Base-by-base conservation (phyloP, 2,888 invertebrate species). In the Cryptus viduatorius region DNA sequence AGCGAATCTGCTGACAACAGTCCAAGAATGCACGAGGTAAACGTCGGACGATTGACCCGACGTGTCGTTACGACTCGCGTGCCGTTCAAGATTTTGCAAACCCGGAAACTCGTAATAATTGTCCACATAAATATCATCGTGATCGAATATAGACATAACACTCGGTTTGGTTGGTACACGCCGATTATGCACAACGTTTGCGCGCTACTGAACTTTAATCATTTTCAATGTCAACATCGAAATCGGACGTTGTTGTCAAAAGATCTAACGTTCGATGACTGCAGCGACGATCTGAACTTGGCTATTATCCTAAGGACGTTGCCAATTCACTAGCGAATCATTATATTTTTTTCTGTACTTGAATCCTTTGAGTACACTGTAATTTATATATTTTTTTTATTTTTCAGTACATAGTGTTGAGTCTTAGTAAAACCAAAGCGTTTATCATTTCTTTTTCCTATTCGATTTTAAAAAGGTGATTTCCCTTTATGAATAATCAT, bases 1-100 rank as follows among this genome's bases (percentile, higher is more conserved):
- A 4, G 86, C 24, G n/a, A 87, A 50, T n/a, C 90, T 89, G 5
- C 72, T 67, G n/a, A 85, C 7, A 1, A n/a, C 65, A 0, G 59
- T 67, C 84, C 83, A 83, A 8, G 82, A 56, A n/a, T 19, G 42
- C 31, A 37, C 14, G 4, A 50, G 31, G 29, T 48, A 56, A 10
- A 65, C 24, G 24, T 77, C 61, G 2, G 75, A 5, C 24, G 81
- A 24, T 5, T 24, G 46, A 19, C 37, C 69, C 4, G 71, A 50
- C 0, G 68, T 16, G 0, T 68, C 65, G 24, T 65, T 75, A 10
- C 42, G n/a, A 10, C n/a, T 59, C 42, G 79, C 78, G 80, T 65
- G 4, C 14, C 24, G n/a, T 2, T 14, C 12, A 19, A 14, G 48
- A 24, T 71, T 24, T 4, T 69, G 69, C 46, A 75, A 79, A 37